Evolutionary conservation across 2,113 vertebrate species (phyloP).

Genomic region (Solea senegalensis): DNA sequence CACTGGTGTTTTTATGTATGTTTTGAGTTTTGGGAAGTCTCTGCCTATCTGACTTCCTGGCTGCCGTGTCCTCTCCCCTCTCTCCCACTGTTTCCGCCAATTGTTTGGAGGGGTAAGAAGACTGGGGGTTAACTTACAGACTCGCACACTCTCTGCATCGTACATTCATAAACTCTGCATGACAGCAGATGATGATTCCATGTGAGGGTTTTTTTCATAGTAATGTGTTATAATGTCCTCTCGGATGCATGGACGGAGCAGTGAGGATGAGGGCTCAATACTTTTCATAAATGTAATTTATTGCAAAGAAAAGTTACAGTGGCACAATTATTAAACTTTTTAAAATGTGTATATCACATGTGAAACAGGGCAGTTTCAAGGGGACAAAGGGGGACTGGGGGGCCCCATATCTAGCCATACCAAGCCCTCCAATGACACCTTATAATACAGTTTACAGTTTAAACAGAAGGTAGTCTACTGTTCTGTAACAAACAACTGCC

Average conservation of each 20-base stretch:
- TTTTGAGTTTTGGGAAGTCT: conserved; percentile 7
- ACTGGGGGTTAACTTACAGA: conserved; percentile 45
- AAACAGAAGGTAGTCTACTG: too few relatives aligned
- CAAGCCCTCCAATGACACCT: too few relatives aligned
- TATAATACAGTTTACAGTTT: too few relatives aligned
- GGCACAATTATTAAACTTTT: background rate
- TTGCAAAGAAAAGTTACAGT: background rate
- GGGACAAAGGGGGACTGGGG: too few relatives aligned
- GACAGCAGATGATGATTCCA: conserved; percentile 24
- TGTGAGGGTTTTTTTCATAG: conserved; percentile 46
- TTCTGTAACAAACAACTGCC: too few relatives aligned
- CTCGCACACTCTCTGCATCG: conserved; percentile 21
- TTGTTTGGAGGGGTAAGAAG: conserved; percentile 64
- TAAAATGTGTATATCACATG: too few relatives aligned
- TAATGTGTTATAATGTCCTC: background rate
- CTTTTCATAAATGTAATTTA: conserved; percentile 39
- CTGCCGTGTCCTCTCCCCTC: conserved; percentile 45
- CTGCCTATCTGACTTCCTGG: conserved; percentile 71
- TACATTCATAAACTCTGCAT: background rate
- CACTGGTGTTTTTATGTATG: background rate
- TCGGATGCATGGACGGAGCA: background rate
- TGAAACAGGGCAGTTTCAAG: too few relatives aligned
- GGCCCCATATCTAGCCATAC: too few relatives aligned
- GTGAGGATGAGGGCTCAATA: background rate
- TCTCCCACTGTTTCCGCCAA: conserved; percentile 67